Evolutionary conservation across 2,113 vertebrate species (phyloP), one percentile per base, ranked within the genome.

Genomic region (Brachyistius frenatus): DNA sequence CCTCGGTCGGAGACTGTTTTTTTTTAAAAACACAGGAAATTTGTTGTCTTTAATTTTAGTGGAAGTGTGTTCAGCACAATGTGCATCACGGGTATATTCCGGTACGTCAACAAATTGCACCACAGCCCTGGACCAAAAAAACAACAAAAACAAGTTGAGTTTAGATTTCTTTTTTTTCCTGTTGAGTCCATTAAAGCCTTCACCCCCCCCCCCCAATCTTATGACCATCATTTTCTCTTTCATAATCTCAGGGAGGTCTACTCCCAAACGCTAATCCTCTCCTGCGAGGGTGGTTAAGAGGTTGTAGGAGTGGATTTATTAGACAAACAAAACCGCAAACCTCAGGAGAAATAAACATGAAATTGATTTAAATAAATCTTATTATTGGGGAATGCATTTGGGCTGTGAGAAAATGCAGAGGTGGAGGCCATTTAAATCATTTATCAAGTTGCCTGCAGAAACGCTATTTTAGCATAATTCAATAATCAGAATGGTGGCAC

Each of bases 331-430:
- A 88, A 86, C 67, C 69, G 69, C 30, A 80, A 88, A 74, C 32
- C 84, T 84, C 80, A 33, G 62, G 86, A 80, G 79, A 86, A 89
- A 86, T 85, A 77, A 86, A 82, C 65, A 85, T 61, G 53, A 78
- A 89, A 92, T 84, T 81, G 70, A 88, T 92, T 86, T 80, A 84
- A 89, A 89, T 84, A 86, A 76, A 90, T 89, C 63, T 60, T 77
- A 89, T 91, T 87, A 86, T 65, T 23, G 33, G 36, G 8, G 72
- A 84, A 68, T n/a, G 33, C 53, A 74, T 85, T 85, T 37, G 1
- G 65, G 72, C 70, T 69, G 68, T 0, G 66, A 74, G 73, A 86
- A 81, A 83, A 81, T 72, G 68, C 36, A 62, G 54, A 31, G 56
- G 66, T 54, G 57, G 58, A 81, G 46, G 68, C n/a, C 16, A 78